Conservation (phyloP, 2,888 invertebrate species). For the Drosophila anomalata region DNA sequence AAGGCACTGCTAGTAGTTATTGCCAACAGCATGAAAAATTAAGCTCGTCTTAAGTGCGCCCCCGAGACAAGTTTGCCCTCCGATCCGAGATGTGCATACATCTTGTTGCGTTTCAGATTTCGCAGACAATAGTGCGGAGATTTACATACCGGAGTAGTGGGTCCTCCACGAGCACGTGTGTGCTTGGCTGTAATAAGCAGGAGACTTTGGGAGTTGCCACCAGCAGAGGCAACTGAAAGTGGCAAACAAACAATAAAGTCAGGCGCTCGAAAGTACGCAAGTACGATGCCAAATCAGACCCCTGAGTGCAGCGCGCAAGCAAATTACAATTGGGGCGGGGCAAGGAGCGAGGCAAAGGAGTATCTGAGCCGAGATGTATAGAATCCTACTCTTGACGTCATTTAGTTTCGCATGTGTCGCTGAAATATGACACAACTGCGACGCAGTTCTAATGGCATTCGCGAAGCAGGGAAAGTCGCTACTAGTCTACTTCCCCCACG, state of each 20-base stretch:
- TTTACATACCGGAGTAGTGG: constrained; percentile 53
- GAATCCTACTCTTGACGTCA: constrained; percentile 29
- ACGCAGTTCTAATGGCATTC: constrained; percentile 47
- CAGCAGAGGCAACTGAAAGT: constrained; percentile 34
- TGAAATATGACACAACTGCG: constrained; percentile 44
- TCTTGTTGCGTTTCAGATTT: constrained; percentile 38
- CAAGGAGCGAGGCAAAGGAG: not conserved
- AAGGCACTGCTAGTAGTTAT: constrained; percentile 37
- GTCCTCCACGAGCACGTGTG: constrained; percentile 48
- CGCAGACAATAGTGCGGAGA: constrained; percentile 61
- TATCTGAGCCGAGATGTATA: not conserved
- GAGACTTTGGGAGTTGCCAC: constrained; percentile 71
- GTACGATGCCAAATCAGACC: constrained; percentile 66
- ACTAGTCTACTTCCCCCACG: not conserved
- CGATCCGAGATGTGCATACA: constrained; percentile 22
- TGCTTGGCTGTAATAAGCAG: constrained; percentile 65
- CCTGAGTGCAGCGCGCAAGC: constrained; percentile 54
- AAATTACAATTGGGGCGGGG: constrained; percentile 57
- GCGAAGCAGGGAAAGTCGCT: constrained; percentile 25
- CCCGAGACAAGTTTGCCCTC: constrained; percentile 49
- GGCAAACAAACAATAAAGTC: constrained; percentile 58
- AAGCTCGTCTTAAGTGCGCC: constrained; percentile 64
- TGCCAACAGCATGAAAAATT: constrained; percentile 69
- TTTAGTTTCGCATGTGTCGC: constrained; percentile 32
- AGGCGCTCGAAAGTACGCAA: constrained; percentile 62